Base-by-base conservation (phyloP, 2,888 invertebrate species). In the Athalia cordata region DNA sequence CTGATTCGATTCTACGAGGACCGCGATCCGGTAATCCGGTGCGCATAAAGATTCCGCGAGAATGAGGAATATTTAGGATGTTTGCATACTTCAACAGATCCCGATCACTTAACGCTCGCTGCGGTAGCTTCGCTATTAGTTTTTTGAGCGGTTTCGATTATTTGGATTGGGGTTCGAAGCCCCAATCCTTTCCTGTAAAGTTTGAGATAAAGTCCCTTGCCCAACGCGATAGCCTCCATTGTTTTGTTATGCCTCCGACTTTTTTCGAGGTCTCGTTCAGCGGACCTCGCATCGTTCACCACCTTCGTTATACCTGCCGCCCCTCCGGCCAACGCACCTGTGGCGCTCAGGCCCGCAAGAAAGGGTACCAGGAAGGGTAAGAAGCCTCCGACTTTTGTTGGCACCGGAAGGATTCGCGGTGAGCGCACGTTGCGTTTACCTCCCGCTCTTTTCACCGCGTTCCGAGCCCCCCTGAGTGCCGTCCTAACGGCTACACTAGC, bases 171-270 rank as follows among this genome's bases (percentile, higher is more conserved):
- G 50, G 64, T 59, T n/a, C n/a, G 81, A 6, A 81, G 50, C 29
- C 81, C 82, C 9, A 75, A 2, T 81, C 81, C 52, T 61, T 81
- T 80, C 78, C 84, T 57, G 86, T 45, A 3, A 0, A 82, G 83
- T 78, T 81, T 80, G 59, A 85, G 67, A 80, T 82, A 83, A 15
- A 84, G 62, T 6, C 88, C 88, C 79, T 85, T 86, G 8, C 88
- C 88, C 57, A 88, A 74, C 45, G 86, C 87, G 64, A 88, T 87
- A 65, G 85, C 81, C 84, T 90, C 89, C 87, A 89, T 89, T n/a
- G 80, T 81, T 81, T 83, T 79, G 81, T 90, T 90, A 79, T 88
- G 89, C 5, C 87, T 82, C 70, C 83, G 77, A 45, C 80, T 82
- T 82, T 90, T 88, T 15, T 81, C 78, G 61, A 87, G 81, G 80